Base-by-base conservation (phyloP, 1,140 invertebrate species). In the Zophobas atratus region DNA sequence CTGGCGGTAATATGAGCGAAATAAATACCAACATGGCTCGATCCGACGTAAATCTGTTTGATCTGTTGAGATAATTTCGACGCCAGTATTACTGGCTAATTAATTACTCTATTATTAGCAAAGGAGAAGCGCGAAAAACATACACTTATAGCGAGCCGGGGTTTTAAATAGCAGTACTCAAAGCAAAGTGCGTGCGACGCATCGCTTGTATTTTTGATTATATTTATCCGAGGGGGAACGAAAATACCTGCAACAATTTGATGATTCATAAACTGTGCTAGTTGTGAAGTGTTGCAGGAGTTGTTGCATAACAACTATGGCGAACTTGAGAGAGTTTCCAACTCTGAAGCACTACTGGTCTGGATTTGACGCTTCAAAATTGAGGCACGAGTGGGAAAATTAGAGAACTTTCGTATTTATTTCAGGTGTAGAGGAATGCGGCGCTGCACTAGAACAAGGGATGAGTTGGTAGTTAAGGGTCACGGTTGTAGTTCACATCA, bases 71-170 rank as follows among this genome's bases (percentile, higher is more conserved):
- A 43, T 32, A n/a, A 67, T 43, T 67, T 36, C 38, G 43, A 43
- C 41, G 60, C 60, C 60, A 41, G 6, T 67, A 67, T 4, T n/a
- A 32, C 60, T 39, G 39, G 2, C 60, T 67, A 67, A 67, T 67
- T 67, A 67, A 67, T 67, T 67, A 67, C 60, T 67, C 60, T 67
- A 67, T 43, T 67, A 67, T 67, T 67, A 67, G 60, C n/a, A 43
- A 48, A 8, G 33, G 8, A 2, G 32, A 67, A 67, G 39, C 60
- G 60, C n/a, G n/a, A 67, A 67, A 67, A 67, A 67, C 60, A 67
- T 33, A 67, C 38, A 57, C 32, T 57, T 57, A 57, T 57, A 57
- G 55, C 55, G 1, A 35, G 55, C 55, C 8, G 55, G 35, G 35
- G 55, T 57, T 67, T 43, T 67, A 67, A 67, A 67, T 67, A 67